A percentile compares a stretch with the other conserved stretches of the same genome.
Conservation (phyloP, 1,140 invertebrate species). For the Cheumatopsyche charites region DNA sequence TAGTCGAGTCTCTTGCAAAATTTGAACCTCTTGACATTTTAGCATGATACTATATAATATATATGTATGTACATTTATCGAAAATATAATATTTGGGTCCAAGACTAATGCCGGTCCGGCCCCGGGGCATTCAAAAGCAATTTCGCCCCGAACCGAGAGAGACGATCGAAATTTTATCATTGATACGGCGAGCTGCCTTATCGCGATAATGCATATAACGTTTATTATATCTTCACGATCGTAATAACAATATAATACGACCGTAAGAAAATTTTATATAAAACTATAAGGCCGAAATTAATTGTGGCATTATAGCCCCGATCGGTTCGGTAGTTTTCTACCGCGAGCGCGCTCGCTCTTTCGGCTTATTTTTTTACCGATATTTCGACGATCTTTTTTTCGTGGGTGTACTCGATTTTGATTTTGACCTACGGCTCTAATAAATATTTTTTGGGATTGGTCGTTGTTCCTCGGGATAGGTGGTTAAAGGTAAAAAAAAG, state of each 20-base stretch:
- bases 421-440: slow-evolving; percentile 12
- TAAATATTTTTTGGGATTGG: slow-evolving; percentile 45
- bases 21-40: neutral
- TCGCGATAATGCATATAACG: slow-evolving; percentile 37
- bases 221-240: slow-evolving; percentile 42
- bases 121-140: slow-evolving; percentile 31
- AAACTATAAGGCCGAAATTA: slow-evolving; percentile 44
- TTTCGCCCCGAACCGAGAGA: slow-evolving; percentile 22
- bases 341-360: neutral
- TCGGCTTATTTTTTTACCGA: slow-evolving; percentile 33
- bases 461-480: slow-evolving; percentile 24
- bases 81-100: neutral
- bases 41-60: neutral
- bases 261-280: slow-evolving; percentile 46
- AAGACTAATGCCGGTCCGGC: slow-evolving; percentile 18
- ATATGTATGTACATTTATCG: no score
- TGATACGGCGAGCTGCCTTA: slow-evolving; percentile 34
- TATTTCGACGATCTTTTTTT: neutral
- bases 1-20: neutral
- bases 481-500: no score
- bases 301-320: slow-evolving; percentile 45
- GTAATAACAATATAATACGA: slow-evolving; percentile 33
- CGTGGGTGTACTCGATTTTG: no score
- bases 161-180: slow-evolving; percentile 36
- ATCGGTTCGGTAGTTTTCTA: slow-evolving; percentile 37